These are phyloP conservation scores for Xiphorhynchus erythropygius DNA, from an alignment of 2,797 vertebrate species.

Conservation along the genomic window DNA sequence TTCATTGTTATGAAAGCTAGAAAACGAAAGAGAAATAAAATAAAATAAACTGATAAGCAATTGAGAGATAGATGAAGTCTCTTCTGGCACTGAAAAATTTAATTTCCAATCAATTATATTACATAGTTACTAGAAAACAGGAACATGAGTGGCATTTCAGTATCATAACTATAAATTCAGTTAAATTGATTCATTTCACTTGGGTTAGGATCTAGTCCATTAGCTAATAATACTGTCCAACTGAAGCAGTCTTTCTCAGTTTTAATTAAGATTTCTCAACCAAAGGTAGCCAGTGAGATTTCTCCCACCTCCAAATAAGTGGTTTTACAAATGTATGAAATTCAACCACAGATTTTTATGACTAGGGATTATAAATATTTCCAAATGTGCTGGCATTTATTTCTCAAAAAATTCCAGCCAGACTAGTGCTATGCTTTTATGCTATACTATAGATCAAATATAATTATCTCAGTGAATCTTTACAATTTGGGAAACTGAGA, in stretches of 20 bases:
- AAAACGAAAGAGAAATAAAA: constrained; percentile 58
- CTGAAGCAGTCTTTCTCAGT: not conserved
- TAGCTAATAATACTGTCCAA: not conserved
- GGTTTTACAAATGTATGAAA: not conserved
- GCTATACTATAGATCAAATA: not conserved
- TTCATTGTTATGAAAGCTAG: constrained; percentile 93
- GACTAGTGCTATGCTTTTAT: not conserved
- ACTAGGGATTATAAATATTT: not conserved
- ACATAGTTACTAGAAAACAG: not conserved
- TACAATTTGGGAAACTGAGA: not conserved
- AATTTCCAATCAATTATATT: not conserved
- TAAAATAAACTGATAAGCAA: not conserved
- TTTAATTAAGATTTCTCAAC: not conserved
- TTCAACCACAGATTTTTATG: not conserved
- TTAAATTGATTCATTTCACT: not conserved
- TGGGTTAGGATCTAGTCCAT: not conserved
- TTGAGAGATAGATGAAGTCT: not conserved
- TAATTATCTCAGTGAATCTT: not conserved
- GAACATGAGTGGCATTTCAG: not conserved
- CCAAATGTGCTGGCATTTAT: not conserved
- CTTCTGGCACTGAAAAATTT: not conserved
- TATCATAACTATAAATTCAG: constrained; percentile 8
- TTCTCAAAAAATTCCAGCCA: not conserved
- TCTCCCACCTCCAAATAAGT: not conserved
- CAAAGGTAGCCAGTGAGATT: not conserved